Evolutionary conservation across 1,140 invertebrate species (phyloP).

Genomic region (Bathynomus jamesi): DNA sequence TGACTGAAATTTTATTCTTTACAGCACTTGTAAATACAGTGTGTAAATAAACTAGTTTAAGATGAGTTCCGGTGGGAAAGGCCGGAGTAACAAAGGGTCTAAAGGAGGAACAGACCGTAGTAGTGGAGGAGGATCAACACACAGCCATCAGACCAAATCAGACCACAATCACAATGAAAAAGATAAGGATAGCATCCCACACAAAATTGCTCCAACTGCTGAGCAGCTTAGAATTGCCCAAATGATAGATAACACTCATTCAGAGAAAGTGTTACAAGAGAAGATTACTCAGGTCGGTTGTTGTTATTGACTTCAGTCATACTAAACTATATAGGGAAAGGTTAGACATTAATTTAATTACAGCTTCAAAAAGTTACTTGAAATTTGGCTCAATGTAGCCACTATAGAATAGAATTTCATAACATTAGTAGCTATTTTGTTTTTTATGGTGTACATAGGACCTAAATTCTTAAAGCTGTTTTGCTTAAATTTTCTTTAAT

Average conservation of each 20-base stretch:
- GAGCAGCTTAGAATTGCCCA: constrained; percentile 30
- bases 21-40: constrained; percentile 36
- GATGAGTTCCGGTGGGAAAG: constrained; percentile 34
- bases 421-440: too few species aligned
- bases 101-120: not conserved
- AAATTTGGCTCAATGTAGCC: too few species aligned
- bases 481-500: too few species aligned
- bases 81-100: constrained; percentile 3
- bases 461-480: too few species aligned
- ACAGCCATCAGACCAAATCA: constrained; percentile 20
- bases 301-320: too few species aligned
- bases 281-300: constrained; percentile 26
- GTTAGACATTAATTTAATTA: too few species aligned
- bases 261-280: constrained; percentile 26
- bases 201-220: constrained; percentile 31
- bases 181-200: constrained; percentile 6
- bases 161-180: constrained; percentile 20
- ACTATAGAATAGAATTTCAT: too few species aligned
- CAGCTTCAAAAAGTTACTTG: too few species aligned
- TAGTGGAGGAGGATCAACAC: constrained; percentile 15
- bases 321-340: too few species aligned
- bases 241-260: constrained; percentile 27
- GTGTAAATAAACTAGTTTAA: constrained; percentile 35
- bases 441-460: too few species aligned
- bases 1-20: constrained; percentile 13